These are phyloP conservation scores for Exaiptasia diaphana DNA, from an alignment of 64 coral and sea anemone genomes.

Conservation along the genomic window DNA sequence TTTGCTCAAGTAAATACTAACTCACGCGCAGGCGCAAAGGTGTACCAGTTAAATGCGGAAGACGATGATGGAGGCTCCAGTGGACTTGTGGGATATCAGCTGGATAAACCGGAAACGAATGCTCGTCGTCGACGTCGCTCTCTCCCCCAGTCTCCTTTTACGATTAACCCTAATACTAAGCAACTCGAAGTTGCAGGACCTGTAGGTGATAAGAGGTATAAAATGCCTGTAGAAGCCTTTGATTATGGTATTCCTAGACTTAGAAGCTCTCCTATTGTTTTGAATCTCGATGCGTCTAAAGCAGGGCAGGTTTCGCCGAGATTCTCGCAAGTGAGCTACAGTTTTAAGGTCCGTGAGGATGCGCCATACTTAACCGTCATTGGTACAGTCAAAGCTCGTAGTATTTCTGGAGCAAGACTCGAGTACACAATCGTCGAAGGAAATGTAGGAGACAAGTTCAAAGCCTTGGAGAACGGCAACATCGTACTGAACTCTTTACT, in stretches of 20 bases:
- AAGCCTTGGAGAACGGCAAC: slow-evolving; percentile 13
- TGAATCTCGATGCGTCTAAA: slow-evolving; percentile 47
- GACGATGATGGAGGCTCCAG: slow-evolving; percentile 72
- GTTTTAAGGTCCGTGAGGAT: slow-evolving; percentile 43
- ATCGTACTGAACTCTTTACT: slow-evolving; percentile 53
- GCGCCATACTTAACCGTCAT: slow-evolving; percentile 8
- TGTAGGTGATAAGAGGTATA: slow-evolving; percentile 54
- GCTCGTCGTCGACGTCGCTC: neutral
- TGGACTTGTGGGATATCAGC: slow-evolving; percentile 55
- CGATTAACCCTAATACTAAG: slow-evolving; percentile 58
- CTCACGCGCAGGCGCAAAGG: slow-evolving; percentile 52
- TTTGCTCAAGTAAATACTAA: slow-evolving; percentile 64
- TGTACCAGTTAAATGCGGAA: slow-evolving; percentile 55
- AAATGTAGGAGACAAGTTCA: slow-evolving; percentile 43
- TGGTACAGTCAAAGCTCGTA: slow-evolving; percentile 56
- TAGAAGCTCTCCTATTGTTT: slow-evolving; percentile 6
- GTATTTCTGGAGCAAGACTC: slow-evolving; percentile 58
- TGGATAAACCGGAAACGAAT: slow-evolving; percentile 3
- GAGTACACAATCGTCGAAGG: slow-evolving; percentile 43
- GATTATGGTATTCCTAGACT: slow-evolving; percentile 76
- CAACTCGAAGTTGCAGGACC: slow-evolving; percentile 48
- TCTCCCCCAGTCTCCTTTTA: slow-evolving; percentile 30
- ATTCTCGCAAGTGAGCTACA: slow-evolving; percentile 65
- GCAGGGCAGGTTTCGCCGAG: slow-evolving; percentile 40
- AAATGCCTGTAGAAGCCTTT: slow-evolving; percentile 44